Conservation (phyloP, 2,113 vertebrate species). For the Nicator chloris region DNA sequence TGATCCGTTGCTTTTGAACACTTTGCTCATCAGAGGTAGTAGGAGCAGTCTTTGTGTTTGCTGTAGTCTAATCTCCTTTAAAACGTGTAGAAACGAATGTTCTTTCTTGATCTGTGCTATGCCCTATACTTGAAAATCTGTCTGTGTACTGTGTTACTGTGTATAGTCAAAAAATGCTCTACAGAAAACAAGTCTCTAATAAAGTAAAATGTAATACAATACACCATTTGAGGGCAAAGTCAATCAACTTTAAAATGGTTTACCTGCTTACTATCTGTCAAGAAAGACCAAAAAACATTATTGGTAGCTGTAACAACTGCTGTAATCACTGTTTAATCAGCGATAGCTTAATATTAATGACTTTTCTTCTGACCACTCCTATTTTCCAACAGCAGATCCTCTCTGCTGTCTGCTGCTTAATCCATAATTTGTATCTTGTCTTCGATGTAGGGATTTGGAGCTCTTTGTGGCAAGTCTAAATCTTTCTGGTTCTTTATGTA, state of each 20-base stretch:
- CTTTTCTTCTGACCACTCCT: neutral
- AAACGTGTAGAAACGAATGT: neutral
- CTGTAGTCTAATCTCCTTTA: neutral
- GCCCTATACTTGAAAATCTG: neutral
- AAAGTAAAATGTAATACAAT: neutral
- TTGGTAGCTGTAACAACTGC: neutral
- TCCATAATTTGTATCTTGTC: neutral
- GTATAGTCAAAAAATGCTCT: neutral
- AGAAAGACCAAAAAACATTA: neutral
- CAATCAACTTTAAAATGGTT: neutral
- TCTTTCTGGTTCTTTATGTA: neutral
- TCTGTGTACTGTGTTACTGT: neutral
- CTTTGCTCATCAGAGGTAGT: neutral
- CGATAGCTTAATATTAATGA: neutral
- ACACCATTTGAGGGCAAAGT: neutral
- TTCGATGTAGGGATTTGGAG: neutral
- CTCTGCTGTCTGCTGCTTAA: neutral
- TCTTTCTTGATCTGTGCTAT: neutral
- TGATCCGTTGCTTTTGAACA: neutral
- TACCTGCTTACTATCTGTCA: neutral
- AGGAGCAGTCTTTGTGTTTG: neutral
- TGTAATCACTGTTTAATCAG: neutral
- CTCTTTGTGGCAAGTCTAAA: neutral
- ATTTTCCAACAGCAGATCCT: neutral
- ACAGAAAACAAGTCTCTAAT: neutral